A percentile compares a stretch with the other conserved stretches of the same genome.
phyloP scores from a whole-genome alignment of 2,113 vertebrate genomes.

The Rhabdornis inornatus region DNA sequence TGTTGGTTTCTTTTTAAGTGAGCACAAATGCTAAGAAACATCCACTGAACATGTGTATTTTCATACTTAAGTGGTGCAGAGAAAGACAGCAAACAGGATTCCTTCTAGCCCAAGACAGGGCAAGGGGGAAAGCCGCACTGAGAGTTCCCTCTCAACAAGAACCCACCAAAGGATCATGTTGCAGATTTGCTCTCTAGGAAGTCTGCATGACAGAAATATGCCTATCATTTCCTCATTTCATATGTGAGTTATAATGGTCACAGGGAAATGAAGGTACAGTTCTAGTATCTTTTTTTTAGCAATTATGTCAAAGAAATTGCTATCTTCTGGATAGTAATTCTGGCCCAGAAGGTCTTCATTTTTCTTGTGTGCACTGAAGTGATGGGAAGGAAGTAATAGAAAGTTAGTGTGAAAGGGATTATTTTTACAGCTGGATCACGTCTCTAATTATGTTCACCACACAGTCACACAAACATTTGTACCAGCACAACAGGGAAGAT shows the following conservation, averaged over 20 bases:
- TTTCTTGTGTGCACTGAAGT: not conserved
- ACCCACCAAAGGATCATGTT: not conserved
- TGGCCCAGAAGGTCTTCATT: not conserved
- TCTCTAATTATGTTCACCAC: not conserved
- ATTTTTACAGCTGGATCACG: slow-evolving; percentile 9
- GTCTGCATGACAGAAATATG: not conserved
- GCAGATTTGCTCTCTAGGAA: not conserved
- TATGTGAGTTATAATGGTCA: not conserved
- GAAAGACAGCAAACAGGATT: not conserved
- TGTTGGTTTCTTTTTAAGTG: not conserved
- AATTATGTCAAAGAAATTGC: not conserved
- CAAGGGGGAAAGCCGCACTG: not conserved
- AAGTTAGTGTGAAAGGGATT: not conserved
- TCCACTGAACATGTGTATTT: not conserved
- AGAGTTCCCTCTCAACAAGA: not conserved
- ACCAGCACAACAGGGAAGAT: not conserved
- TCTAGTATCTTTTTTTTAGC: not conserved
- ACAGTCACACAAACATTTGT: not conserved
- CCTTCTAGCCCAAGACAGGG: not conserved
- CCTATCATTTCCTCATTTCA: not conserved
- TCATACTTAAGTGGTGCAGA: not conserved
- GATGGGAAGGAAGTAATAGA: not conserved
- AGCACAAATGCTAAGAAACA: not conserved
- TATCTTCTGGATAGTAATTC: not conserved
- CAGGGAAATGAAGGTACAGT: not conserved